Evolutionary conservation across 2,888 invertebrate genomes (phyloP).

Genomic region (Flexamia atlantica): DNA sequence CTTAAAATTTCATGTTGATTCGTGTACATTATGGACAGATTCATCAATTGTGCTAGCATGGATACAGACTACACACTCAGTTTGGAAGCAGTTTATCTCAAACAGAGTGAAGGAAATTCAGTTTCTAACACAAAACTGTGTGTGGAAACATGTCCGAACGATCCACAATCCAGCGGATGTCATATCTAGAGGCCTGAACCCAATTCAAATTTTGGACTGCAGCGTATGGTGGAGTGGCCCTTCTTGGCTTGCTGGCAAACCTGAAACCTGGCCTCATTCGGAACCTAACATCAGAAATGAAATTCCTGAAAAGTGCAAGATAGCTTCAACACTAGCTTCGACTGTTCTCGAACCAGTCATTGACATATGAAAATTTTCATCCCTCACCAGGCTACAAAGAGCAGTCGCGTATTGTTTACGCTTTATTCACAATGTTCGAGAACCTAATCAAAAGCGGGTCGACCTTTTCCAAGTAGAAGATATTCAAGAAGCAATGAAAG

Average conservation of each 20-base stretch:
- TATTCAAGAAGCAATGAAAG: no score
- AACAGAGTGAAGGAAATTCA: slow-evolving; percentile 14
- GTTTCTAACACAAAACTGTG: not conserved
- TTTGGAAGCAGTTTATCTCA: not conserved
- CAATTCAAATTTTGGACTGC: not conserved
- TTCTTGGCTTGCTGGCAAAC: not conserved
- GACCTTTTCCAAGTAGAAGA: no score
- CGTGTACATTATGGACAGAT: not conserved
- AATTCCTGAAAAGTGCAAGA: not conserved
- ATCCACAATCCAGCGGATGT: not conserved
- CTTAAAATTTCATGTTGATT: not conserved
- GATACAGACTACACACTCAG: not conserved
- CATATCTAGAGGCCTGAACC: not conserved
- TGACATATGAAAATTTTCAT: not conserved
- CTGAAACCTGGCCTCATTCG: not conserved
- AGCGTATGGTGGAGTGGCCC: slow-evolving; percentile 4
- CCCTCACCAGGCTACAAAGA: not conserved
- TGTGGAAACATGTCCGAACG: not conserved
- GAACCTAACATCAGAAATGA: not conserved
- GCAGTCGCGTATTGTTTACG: not conserved
- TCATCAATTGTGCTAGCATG: slow-evolving; percentile 3
- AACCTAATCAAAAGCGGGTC: not conserved
- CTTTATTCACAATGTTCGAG: not conserved
- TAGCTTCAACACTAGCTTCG: not conserved
- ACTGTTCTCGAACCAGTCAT: not conserved